These are phyloP conservation scores for Synanceia verrucosa DNA, from an alignment of 2,797 vertebrate species.

Conservation along the genomic window DNA sequence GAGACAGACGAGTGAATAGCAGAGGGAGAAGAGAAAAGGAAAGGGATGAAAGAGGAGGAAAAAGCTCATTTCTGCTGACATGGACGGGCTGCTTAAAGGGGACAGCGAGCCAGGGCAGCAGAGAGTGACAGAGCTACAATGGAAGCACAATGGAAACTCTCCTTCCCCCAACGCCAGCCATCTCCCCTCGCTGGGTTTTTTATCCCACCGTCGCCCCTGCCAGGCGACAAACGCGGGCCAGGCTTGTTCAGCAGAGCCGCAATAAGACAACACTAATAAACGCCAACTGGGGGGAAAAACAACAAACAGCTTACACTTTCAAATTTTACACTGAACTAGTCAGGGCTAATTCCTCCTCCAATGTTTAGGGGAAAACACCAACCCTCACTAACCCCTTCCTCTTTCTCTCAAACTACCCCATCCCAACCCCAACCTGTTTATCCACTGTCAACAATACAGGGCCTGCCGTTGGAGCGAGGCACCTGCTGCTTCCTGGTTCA, in stretches of 20 bases:
- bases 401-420: constrained; percentile 51
- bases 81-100: constrained; percentile 66
- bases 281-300: constrained; percentile 63
- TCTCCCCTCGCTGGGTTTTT: constrained; percentile 64
- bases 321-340: constrained; percentile 78
- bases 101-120: constrained; percentile 76
- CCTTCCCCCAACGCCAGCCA: constrained; percentile 62
- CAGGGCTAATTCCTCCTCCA: constrained; percentile 73
- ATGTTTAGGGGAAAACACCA: constrained; percentile 74
- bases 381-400: constrained; percentile 54
- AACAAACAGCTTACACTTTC: constrained; percentile 76
- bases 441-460: constrained; percentile 77
- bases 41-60: constrained; percentile 58
- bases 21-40: constrained; percentile 45
- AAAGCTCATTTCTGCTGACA: constrained; percentile 78
- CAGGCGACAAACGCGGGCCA: constrained; percentile 61
- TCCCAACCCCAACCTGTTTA: constrained; percentile 82
- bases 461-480: constrained; percentile 78
- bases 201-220: constrained; percentile 58
- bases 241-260: constrained; percentile 74
- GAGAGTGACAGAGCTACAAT: constrained; percentile 80
- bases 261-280: constrained; percentile 78
- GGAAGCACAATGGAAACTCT: constrained; percentile 74
- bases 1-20: constrained; percentile 64
- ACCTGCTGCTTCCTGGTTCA: constrained; percentile 85